Base-by-base conservation (phyloP, 2,113 vertebrate genomes). In the Aplodontia rufa region DNA sequence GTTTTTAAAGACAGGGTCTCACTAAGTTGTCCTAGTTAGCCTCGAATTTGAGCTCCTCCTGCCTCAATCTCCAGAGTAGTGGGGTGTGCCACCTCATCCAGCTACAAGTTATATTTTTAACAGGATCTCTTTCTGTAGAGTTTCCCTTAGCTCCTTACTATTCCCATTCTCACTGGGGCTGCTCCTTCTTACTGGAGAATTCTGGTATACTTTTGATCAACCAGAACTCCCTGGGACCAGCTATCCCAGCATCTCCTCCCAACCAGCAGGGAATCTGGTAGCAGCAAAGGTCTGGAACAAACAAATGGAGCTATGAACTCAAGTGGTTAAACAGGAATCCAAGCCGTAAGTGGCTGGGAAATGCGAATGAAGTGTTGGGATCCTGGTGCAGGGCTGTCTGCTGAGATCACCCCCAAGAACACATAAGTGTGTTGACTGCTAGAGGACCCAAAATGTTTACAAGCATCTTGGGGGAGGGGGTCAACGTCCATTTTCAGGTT, bases 41-140 rank as follows among this genome's bases (percentile, higher is more conserved):
- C 37, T 82, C 13, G 30, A 62, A 82, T 37, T 45, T 16, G 28
- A 3, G 16, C 60, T 26, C 24, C 58, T 60, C 24, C 8, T 26
- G 58, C 24, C 9, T 60, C 58, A 60, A 6, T 26, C 58, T 60
- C 58, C 24, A 10, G 8, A 60, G 19, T 58, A 58, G 24, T 60
- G 58, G 58, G 58, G 58, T 60, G 24, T 9, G 11, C 58, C 24
- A 60, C 58, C 24, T 26, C 58, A 28, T 26, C 58, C 9, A 28
- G 22, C 42, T 89, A 93, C 91, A 51, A 32, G 58, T 13, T 5
- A 8, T 22, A 80, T 94, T 93, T 83, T 58, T 78, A 96, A 96
- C 90, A 92, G 92, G 93, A 84, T 45, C 94, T 96, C 96, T 95
- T 93, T 72, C n/a, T 60, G 66, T 85, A 90, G 79, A 94, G 47